Base-by-base conservation (phyloP, 2,888 invertebrate species). In the Rhodophaea formosa region DNA sequence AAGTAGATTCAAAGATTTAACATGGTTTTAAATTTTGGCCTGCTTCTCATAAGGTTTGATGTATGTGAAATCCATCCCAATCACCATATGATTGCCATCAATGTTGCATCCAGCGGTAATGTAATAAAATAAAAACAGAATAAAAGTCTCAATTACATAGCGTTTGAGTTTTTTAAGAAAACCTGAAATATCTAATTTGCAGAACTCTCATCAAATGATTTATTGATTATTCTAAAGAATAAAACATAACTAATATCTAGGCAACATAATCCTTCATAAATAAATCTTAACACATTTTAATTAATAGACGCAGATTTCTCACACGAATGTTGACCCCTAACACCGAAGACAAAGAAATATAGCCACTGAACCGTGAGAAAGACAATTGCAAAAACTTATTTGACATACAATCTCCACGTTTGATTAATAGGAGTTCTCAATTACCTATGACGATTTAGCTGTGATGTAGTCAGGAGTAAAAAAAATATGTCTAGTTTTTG, bases 361-460 rank as follows among this genome's bases (percentile, higher is more conserved):
- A 29, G 23, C 47, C 30, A 30, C 14, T n/a, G 47, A 29, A 47
- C 47, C 47, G 47, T 47, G 47, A 47, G 47, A 47, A 47, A 47
- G 47, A 23, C n/a, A 23, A 47, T 30, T 29, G 47, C 47, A 47
- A 47, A 47, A 47, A 47, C 23, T n/a, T 47, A 29, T 30, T 29
- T 47, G 47, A 47, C 47, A 47, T 47, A 47, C 29, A 30, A 47
- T 47, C 47, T 29, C 29, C 8, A 14, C 23, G 29, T 39, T 47
- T 47, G 30, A 47, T 47, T 47, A 47, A 47, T 47, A 23, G 12
- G 30, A 29, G 47, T 29, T 47, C 47, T 23, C 47, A 47, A 47
- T 47, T 47, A 39, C 39, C 10, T 2, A 39, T 3, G 39, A 39
- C 39, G 39, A 35, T 10, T 35, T 10, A 35, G 35, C 2, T 35